Base-by-base conservation (phyloP, 2,113 vertebrate species). In the Pseudorasbora parva region DNA sequence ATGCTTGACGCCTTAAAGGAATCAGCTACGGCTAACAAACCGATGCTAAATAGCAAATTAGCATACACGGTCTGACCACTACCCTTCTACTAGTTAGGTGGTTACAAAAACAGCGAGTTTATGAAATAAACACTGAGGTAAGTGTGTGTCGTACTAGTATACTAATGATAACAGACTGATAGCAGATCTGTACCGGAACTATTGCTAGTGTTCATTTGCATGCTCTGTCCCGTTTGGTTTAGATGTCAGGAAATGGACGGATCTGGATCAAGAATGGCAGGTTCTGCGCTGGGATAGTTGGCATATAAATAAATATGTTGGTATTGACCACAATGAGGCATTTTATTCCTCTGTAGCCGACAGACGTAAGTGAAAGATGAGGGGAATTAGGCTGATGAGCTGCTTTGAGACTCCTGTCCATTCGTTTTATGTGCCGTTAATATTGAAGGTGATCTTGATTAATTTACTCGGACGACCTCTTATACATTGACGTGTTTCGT, bases 1-100 rank as follows among this genome's bases (percentile, higher is more conserved):
- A 15, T 66, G 45, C 9, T 0, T 23, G 43, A 21, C 49, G 27
- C 19, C 45, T 68, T 56, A 17, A 81, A 69, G 64, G 21, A 77
- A 25, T 41, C 19, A 25, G 27, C 43, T 14, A 69, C 21, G 19
- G 78, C 64, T 69, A 81, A 57, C 27, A 8, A 8, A 23, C 27
- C 30, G 11, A 69, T 41, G 79, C 64, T 54, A 81, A 79, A 84
- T 69, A 79, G 64, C 75, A 78, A 45, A 47, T 79, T 64, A 51
- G 43, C 54, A 60, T 47, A n/a, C 11, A 14, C n/a, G 41, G 21
- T n/a, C 19, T 77, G 76, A 73, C 64, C 87, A 73, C 88, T 23
- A 25, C 6, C 17, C 21, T 78, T 43, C 37, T 59, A 56, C 37
- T 59, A 56, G 49, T 56, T 49, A 49, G 2, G 25, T 27, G 15